These are phyloP conservation scores for Epinotia ramella DNA, from an alignment of 2,888 invertebrate genomes.

Conservation along the genomic window DNA sequence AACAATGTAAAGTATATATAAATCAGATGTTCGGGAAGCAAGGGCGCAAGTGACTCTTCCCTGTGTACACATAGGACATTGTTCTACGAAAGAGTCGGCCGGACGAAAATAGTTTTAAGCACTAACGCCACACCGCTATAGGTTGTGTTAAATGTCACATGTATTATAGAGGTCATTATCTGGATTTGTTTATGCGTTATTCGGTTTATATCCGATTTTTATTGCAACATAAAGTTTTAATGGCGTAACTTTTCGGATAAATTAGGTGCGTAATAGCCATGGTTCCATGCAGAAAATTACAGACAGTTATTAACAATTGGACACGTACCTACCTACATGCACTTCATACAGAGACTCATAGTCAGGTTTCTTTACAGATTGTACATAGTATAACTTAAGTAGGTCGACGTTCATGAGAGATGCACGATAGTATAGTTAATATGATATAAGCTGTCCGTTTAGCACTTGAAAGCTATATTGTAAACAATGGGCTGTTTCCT, in stretches of 20 bases:
- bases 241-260: conserved; percentile 8
- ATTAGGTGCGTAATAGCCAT: background rate
- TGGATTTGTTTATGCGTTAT: conserved; percentile 33
- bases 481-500: no score
- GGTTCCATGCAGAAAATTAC: conserved; percentile 10
- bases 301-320: background rate
- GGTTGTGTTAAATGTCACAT: conserved; percentile 53
- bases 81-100: background rate
- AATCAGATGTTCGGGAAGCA: background rate
- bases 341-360: background rate
- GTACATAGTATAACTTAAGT: background rate
- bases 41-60: background rate
- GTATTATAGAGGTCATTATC: conserved; percentile 43
- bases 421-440: no score
- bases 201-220: conserved; percentile 38
- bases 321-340: background rate
- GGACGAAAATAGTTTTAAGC: conserved; percentile 38
- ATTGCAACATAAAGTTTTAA: conserved; percentile 34
- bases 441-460: no score
- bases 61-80: background rate
- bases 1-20: conserved; percentile 23
- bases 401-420: no score
- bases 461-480: no score
- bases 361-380: background rate
- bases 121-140: conserved; percentile 26